Conservation (phyloP, 2,888 invertebrate genomes). For the Argyresthia goedartella region DNA sequence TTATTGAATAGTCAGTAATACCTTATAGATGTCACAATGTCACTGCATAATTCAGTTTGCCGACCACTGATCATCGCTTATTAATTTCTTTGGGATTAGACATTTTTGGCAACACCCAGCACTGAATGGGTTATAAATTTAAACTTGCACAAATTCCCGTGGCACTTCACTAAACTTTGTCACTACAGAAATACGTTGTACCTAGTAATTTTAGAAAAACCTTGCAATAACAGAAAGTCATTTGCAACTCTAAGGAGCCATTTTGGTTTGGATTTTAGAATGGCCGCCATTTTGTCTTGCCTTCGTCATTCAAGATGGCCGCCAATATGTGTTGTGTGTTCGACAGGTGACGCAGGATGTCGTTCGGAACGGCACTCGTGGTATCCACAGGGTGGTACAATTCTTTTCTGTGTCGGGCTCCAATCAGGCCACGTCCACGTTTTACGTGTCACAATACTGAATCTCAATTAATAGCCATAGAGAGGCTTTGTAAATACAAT, state of each 20-base stretch:
- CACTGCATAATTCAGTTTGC: conserved; percentile 52
- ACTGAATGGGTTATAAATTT: conserved; percentile 22
- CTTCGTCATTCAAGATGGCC: no score
- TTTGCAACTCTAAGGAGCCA: background rate
- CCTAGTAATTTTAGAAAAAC: no score
- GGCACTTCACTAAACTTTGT: conserved; percentile 9
- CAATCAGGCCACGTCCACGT: conserved; percentile 73
- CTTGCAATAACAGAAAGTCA: no score
- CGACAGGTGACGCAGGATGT: conserved; percentile 74
- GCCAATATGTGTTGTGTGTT: conserved; percentile 58
- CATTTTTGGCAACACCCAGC: conserved; percentile 34
- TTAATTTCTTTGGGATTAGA: conserved; percentile 29
- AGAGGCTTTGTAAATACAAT: conserved; percentile 56
- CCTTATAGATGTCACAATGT: conserved; percentile 11
- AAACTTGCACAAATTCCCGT: conserved; percentile 11
- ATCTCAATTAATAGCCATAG: conserved; percentile 24
- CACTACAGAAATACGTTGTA: no score
- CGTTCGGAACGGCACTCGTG: conserved; percentile 69
- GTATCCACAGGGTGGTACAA: conserved; percentile 72
- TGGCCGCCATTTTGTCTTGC: background rate
- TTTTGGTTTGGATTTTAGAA: background rate
- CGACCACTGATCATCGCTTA: conserved; percentile 51
- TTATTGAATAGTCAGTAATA: background rate
- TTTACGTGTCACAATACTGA: conserved; percentile 75
- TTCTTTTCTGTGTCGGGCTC: conserved; percentile 74